Evolutionary conservation across 2,113 vertebrate genomes (phyloP).

Genomic region (Sebastes fasciatus): DNA sequence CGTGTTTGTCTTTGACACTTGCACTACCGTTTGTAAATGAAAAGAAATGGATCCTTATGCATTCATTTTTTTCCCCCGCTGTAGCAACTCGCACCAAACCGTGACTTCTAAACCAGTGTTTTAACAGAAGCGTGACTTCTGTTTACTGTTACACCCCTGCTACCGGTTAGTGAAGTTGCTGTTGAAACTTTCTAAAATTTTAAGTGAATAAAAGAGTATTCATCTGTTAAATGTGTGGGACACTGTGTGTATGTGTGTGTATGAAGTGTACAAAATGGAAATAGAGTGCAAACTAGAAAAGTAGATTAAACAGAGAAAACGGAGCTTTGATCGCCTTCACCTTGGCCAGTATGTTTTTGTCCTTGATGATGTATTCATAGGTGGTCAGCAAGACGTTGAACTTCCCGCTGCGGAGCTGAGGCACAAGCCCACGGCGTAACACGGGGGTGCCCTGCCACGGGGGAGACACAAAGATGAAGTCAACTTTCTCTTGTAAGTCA

Average conservation of each 20-base stretch:
- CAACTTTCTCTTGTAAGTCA: not conserved
- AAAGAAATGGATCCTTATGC: too few species aligned
- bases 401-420: conserved; percentile 95
- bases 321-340: conserved; percentile 74
- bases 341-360: conserved; percentile 99
- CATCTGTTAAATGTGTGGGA: not conserved
- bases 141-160: too few species aligned
- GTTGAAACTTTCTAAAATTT: not conserved
- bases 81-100: too few species aligned
- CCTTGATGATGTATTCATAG: conserved; percentile 99
- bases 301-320: not conserved
- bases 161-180: not conserved
- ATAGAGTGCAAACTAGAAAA: not conserved
- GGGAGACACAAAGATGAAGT: conserved; percentile 12
- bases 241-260: not conserved
- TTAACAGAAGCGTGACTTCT: too few species aligned
- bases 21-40: too few species aligned
- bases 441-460: conserved; percentile 90
- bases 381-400: conserved; percentile 98
- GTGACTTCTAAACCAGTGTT: too few species aligned
- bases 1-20: too few species aligned
- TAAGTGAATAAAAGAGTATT: not conserved
- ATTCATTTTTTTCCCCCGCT: too few species aligned
- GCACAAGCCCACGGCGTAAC: conserved; percentile 93
- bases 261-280: not conserved